phyloP scores from a whole-genome alignment of 2,797 vertebrate genomes.

The Coreius guichenoti region DNA sequence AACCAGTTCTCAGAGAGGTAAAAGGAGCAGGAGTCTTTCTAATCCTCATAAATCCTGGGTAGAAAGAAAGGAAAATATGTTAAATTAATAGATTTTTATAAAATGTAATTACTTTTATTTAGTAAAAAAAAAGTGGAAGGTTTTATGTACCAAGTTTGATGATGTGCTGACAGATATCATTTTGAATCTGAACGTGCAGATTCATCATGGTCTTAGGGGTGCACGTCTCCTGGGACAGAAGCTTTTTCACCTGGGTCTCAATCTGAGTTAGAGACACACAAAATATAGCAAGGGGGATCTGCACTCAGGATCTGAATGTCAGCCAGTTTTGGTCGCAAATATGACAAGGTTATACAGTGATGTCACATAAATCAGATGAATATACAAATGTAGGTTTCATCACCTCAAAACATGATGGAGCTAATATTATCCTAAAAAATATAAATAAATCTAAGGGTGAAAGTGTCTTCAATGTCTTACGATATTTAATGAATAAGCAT shows the following conservation, averaged over 20 bases:
- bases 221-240: constrained; percentile 58
- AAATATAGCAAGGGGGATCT: background rate
- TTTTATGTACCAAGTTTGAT: constrained; percentile 55
- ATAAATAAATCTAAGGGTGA: background rate
- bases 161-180: constrained; percentile 44
- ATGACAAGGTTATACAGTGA: background rate
- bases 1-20: background rate
- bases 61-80: background rate
- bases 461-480: background rate
- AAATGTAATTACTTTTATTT: background rate
- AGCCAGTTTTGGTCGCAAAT: background rate
- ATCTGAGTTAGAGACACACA: constrained; percentile 53
- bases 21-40: constrained; percentile 26
- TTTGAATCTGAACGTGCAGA: constrained; percentile 47
- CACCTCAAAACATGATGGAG: background rate
- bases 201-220: constrained; percentile 59
- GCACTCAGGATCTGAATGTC: background rate
- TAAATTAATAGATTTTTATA: background rate
- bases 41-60: constrained; percentile 17
- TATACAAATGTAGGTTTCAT: background rate
- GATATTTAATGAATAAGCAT: background rate
- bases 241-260: constrained; percentile 50
- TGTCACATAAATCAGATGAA: background rate
- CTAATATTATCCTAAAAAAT: background rate
- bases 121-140: background rate